Conservation (phyloP, 2,113 vertebrate species). For the Morphnarchus princeps region DNA sequence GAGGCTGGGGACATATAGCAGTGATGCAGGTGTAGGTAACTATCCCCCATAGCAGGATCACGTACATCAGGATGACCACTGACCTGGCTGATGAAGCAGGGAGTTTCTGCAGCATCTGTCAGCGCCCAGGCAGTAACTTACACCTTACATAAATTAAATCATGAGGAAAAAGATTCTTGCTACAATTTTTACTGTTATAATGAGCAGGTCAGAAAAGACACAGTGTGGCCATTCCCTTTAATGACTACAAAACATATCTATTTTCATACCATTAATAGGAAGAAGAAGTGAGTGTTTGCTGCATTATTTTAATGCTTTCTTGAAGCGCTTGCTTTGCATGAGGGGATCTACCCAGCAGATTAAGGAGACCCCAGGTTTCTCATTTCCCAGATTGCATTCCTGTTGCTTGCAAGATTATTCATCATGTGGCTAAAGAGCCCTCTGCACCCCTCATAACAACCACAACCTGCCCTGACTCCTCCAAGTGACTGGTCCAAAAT, state of each 20-base stretch:
- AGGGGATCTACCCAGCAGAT: not conserved
- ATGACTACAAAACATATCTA: not conserved
- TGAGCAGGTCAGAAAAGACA: not conserved
- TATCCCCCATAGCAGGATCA: not conserved
- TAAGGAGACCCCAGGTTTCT: not conserved
- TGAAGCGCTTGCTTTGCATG: accelerated
- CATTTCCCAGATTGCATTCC: not conserved
- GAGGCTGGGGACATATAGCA: not conserved
- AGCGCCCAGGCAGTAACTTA: not conserved
- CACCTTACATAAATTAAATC: not conserved
- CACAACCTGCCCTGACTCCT: not conserved
- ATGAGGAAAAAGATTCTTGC: not conserved
- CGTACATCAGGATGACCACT: accelerated
- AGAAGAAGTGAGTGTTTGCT: not conserved
- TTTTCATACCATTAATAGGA: not conserved
- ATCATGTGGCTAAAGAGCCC: not conserved
- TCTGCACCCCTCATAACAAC: not conserved
- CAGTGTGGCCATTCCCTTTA: not conserved
- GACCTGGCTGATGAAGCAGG: not conserved
- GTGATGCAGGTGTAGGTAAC: not conserved
- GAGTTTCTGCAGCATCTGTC: not conserved
- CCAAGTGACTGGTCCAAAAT: not conserved
- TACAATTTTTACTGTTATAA: not conserved
- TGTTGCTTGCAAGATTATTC: not conserved
- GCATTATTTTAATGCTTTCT: not conserved